Evolutionary conservation across 1,140 invertebrate species (phyloP), one percentile per base, ranked within the genome.

Genomic region (Leptinotarsa texana): DNA sequence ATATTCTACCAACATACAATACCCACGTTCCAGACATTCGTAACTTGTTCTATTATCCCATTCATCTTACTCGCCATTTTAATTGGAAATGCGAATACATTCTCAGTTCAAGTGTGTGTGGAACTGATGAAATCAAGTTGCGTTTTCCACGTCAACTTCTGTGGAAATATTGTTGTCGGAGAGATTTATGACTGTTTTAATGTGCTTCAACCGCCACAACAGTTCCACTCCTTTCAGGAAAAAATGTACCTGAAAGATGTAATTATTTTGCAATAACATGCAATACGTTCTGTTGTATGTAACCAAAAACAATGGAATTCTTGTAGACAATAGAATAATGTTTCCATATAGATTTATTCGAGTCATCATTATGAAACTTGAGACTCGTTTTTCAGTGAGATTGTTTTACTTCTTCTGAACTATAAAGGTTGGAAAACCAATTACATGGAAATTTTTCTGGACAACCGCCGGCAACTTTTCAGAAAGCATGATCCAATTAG

Each of bases 131-230:
- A 57, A 57, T 57, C 51, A 57, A 57, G 51, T 57, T 57, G 17
- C 51, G 51, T 57, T 57, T 57, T 57, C n/a, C 51, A 57, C 51
- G 51, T 57, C 51, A 57, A 57, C 51, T 57, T 57, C 51, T 57
- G 51, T 57, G 51, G n/a, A 57, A 57, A 57, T 57, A 57, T 57
- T 15, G n/a, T 57, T 57, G n/a, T 18, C 51, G n/a, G 15, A 57
- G 51, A 57, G 51, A 57, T 57, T 57, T 57, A 57, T 57, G 51
- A 57, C 51, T n/a, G n/a, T 57, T 57, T 57, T 57, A 57, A 17
- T 17, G 51, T 17, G n/a, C 3, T 57, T 18, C 13, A 57, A n/a
- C n/a, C 2, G n/a, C 13, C 51, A 6, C 51, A 15, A n/a, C 51
- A 6, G 51, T 57, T 57, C n/a, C n/a, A 57, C 17, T 57, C 51